Conservation (phyloP, 2,797 vertebrate species). For the Octomys mimax region DNA sequence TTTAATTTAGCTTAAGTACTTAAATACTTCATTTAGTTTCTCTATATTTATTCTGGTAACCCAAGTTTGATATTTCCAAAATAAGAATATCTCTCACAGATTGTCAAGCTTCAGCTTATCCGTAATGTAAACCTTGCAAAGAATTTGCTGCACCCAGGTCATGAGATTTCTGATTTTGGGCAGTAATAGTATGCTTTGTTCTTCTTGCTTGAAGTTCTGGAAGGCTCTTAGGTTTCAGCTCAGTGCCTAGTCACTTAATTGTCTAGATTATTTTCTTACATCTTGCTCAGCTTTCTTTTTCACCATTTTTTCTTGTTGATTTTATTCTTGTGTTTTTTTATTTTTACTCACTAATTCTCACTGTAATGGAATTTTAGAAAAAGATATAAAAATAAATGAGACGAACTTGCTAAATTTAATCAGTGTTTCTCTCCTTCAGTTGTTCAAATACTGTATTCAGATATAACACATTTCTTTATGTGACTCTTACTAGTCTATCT, state of each 20-base stretch:
- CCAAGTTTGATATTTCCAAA: not conserved
- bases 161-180: not conserved
- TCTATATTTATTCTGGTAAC: not conserved
- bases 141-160: accelerated
- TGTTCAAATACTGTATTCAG: not conserved
- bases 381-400: not conserved
- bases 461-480: not conserved
- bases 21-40: not conserved
- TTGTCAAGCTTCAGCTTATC: not conserved
- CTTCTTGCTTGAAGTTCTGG: too few species aligned
- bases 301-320: too few species aligned
- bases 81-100: not conserved
- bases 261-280: too few species aligned
- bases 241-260: too few species aligned
- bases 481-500: not conserved
- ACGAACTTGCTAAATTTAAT: not conserved
- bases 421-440: not conserved
- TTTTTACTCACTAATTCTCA: not conserved
- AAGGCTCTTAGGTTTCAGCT: too few species aligned
- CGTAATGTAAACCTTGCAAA: not conserved
- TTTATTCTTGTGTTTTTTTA: not conserved
- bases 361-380: not conserved
- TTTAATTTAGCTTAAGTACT: not conserved
- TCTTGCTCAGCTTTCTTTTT: too few species aligned
- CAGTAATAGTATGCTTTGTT: accelerated